These are phyloP conservation scores for Lordiphosa andalusiaca DNA, from an alignment of 2,888 invertebrate genomes.

Conservation along the genomic window DNA sequence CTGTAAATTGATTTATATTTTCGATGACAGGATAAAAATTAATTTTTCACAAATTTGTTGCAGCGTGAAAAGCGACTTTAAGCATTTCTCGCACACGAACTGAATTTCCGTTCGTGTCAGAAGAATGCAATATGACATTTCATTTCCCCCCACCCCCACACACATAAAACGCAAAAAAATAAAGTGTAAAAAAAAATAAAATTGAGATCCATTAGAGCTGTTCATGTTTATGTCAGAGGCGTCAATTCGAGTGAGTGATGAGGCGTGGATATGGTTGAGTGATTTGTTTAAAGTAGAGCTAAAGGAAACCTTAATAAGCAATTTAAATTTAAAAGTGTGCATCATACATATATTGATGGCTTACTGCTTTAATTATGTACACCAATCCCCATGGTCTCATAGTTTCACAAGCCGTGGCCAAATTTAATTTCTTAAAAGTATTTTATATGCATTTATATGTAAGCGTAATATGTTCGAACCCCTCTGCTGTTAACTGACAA, in stretches of 20 bases:
- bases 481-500: too few species aligned
- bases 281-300: slow-evolving; percentile 9
- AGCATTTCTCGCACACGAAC: slow-evolving; percentile 1
- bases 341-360: too few species aligned
- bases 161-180: slow-evolving; percentile 4
- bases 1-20: too few species aligned
- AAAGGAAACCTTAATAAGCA: not conserved
- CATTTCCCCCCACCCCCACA: slow-evolving; percentile 38
- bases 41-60: not conserved
- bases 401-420: too few species aligned
- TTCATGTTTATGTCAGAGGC: not conserved
- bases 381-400: too few species aligned
- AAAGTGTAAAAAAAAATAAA: slow-evolving; percentile 13
- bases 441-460: too few species aligned
- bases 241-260: slow-evolving; percentile 10
- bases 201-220: slow-evolving; percentile 34
- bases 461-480: too few species aligned
- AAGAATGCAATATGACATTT: slow-evolving; percentile 36
- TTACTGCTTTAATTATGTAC: too few species aligned
- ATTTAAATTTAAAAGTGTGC: too few species aligned
- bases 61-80: not conserved
- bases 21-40: too few species aligned
- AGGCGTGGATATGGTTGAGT: slow-evolving; percentile 5
- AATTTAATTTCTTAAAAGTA: too few species aligned
- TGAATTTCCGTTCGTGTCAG: slow-evolving; percentile 17